These are phyloP conservation scores for Polypterus bichir DNA, from an alignment of 2,113 vertebrate species.

Conservation along the genomic window DNA sequence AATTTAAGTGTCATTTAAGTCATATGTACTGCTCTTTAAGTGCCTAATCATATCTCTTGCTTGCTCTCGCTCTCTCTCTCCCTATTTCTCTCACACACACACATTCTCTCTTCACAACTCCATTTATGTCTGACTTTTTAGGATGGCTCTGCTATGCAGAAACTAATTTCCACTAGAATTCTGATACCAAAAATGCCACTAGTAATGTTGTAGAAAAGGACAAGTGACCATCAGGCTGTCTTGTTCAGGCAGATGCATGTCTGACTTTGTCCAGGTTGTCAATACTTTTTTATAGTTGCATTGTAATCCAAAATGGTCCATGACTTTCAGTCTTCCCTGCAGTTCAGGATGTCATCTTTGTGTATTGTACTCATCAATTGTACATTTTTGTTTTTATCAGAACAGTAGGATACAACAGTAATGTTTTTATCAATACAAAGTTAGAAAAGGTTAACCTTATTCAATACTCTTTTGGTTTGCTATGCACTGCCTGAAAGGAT, in stretches of 20 bases:
- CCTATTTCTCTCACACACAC: too few species aligned
- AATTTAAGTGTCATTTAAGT: too few species aligned
- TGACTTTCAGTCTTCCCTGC: neutral
- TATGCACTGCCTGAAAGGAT: too few species aligned
- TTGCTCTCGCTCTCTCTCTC: too few species aligned
- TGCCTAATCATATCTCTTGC: too few species aligned
- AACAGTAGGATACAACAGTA: neutral
- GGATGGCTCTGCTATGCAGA: too few species aligned
- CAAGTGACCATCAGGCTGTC: neutral
- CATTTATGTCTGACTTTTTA: too few species aligned
- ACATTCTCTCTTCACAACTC: too few species aligned
- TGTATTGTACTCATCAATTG: neutral
- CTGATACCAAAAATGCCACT: too few species aligned
- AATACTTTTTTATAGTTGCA: neutral
- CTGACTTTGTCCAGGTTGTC: neutral
- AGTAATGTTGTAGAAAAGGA: too few species aligned
- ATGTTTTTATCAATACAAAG: neutral
- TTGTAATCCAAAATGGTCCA: neutral
- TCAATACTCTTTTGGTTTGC: neutral
- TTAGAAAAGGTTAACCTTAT: neutral
- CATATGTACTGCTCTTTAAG: too few species aligned
- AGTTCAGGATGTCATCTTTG: neutral
- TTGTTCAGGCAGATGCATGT: too few species aligned
- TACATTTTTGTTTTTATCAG: neutral
- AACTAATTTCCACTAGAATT: neutral